These are phyloP conservation scores for Phrynocephalus versicolor DNA, from an alignment of 2,113 vertebrate genomes.

Conservation along the genomic window DNA sequence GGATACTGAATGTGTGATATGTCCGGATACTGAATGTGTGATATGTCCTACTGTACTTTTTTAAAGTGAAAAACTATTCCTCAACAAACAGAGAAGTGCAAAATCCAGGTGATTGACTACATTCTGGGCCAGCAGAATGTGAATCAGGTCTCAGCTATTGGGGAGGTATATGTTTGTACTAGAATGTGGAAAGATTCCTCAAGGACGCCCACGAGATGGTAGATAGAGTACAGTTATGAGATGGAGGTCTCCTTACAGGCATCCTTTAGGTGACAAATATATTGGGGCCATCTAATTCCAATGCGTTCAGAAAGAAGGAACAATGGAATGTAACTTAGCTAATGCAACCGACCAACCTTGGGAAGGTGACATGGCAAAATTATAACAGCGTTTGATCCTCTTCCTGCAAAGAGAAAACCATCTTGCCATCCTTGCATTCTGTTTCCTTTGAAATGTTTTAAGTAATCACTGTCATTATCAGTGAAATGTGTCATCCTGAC, in stretches of 20 bases:
- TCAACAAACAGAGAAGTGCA: background rate
- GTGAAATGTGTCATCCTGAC: conserved; percentile 43
- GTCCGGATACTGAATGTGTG: too few species aligned
- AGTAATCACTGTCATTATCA: conserved; percentile 44
- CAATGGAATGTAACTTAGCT: conserved; percentile 26
- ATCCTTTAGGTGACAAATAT: background rate
- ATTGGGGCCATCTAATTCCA: background rate
- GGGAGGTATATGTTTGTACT: too few species aligned
- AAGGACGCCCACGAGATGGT: background rate
- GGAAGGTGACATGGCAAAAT: conserved; percentile 42
- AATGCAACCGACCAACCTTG: conserved; percentile 38
- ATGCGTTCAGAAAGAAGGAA: conserved; percentile 8
- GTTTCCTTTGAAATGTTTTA: conserved; percentile 49
- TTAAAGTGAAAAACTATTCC: background rate
- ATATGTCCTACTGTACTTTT: too few species aligned
- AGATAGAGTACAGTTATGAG: background rate
- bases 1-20: too few species aligned
- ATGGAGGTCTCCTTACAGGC: background rate
- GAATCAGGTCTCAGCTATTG: background rate
- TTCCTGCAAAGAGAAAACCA: conserved; percentile 46
- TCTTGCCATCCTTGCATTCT: conserved; percentile 46
- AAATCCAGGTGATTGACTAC: background rate
- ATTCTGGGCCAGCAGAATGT: background rate
- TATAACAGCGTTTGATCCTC: conserved; percentile 62
- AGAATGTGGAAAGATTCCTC: background rate